These are phyloP conservation scores for Hyles euphorbiae DNA, from an alignment of 1,140 invertebrate genomes.

Conservation along the genomic window DNA sequence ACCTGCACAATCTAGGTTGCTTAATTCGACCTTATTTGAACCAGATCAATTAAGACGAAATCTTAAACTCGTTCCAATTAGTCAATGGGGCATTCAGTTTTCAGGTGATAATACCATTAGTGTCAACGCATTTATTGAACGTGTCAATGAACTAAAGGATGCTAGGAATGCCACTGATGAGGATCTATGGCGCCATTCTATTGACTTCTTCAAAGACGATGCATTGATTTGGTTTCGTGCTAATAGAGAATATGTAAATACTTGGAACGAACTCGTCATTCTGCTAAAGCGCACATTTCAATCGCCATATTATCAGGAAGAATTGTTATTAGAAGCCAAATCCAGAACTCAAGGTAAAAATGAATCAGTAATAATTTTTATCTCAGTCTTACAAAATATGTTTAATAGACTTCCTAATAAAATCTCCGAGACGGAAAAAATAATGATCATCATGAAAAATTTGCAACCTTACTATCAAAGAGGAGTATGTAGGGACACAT, in stretches of 20 bases:
- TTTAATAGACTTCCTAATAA: constrained; percentile 32
- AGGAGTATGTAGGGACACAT: constrained; percentile 27
- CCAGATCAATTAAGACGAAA: too few relatives aligned
- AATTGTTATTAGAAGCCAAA: constrained; percentile 38
- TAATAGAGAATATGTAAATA: constrained; percentile 20
- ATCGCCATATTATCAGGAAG: constrained; percentile 34
- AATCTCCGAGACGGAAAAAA: constrained; percentile 26
- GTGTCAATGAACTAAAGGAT: constrained; percentile 28
- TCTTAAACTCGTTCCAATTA: constrained; percentile 24
- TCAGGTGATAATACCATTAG: constrained; percentile 24
- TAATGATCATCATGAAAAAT: constrained; percentile 36
- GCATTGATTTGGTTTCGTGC: constrained; percentile 35
- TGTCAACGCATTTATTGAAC: constrained; percentile 34
- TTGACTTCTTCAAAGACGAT: constrained; percentile 36
- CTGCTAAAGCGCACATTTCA: constrained; percentile 23
- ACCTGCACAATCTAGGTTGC: too few relatives aligned
- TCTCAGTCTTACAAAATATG: constrained; percentile 40
- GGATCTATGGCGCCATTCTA: constrained; percentile 25
- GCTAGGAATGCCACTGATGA: constrained; percentile 26
- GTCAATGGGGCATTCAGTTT: constrained; percentile 27
- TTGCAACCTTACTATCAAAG: constrained; percentile 36
- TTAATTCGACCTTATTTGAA: too few relatives aligned
- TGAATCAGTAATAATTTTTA: constrained; percentile 37
- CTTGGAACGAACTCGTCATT: constrained; percentile 22
- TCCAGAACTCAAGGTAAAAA: constrained; percentile 29